Percentiles rank a stretch among this genome's conserved stretches.
Conservation (phyloP, 2,888 invertebrate species). For the Polylopha cassiicola region DNA sequence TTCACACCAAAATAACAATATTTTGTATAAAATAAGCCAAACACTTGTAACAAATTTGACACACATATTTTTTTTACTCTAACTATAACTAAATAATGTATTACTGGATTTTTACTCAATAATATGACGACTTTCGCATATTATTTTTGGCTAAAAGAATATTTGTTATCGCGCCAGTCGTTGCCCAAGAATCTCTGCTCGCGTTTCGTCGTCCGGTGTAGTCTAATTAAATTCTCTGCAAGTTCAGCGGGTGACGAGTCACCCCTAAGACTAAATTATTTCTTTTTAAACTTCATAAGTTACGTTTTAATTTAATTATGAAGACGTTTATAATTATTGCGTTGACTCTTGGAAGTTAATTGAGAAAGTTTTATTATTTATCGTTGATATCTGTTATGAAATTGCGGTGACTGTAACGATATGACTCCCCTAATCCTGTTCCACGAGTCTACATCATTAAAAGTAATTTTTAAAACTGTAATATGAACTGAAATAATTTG, state of each 20-base stretch:
- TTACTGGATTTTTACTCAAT: too few relatives aligned
- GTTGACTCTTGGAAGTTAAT: conserved; percentile 50
- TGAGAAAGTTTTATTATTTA: conserved; percentile 67
- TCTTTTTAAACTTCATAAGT: conserved; percentile 66
- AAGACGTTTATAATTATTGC: conserved; percentile 59
- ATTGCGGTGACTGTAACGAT: conserved; percentile 43
- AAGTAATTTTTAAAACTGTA: conserved; percentile 3
- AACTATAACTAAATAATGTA: too few relatives aligned
- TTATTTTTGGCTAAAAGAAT: too few relatives aligned
- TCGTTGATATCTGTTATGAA: conserved; percentile 50
- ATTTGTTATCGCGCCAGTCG: neutral
- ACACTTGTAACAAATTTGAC: too few relatives aligned
- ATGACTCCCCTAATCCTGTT: conserved; percentile 16
- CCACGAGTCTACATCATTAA: too few relatives aligned
- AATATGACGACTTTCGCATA: too few relatives aligned
- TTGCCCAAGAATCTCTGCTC: neutral
- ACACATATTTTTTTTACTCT: too few relatives aligned
- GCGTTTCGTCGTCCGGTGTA: conserved; percentile 30
- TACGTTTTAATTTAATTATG: conserved; percentile 69
- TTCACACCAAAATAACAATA: too few relatives aligned
- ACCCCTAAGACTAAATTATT: conserved; percentile 50
- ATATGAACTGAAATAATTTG: too few relatives aligned
- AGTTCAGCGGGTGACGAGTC: conserved; percentile 45
- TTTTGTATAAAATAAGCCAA: too few relatives aligned
- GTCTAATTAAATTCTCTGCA: conserved; percentile 59